A percentile compares a stretch with the other conserved stretches of the same genome.
Conservation (phyloP, 2,888 invertebrate genomes). For the Stenodema calcarata region DNA sequence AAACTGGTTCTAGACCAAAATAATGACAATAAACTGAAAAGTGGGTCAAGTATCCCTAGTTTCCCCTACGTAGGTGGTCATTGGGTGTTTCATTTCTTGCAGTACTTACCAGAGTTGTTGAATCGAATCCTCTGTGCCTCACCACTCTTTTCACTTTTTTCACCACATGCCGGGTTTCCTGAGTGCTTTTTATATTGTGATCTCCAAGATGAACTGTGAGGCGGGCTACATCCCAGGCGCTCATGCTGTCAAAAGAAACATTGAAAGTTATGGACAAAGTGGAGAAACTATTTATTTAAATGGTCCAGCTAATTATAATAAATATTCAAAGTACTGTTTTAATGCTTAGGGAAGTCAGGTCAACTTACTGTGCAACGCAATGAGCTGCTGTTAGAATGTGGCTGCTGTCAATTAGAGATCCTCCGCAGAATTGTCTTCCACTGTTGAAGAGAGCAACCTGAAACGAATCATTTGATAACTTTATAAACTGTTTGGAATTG, state of each 20-base stretch:
- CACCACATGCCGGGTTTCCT: conserved; percentile 78
- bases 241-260: conserved; percentile 71
- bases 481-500: too few relatives aligned
- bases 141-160: conserved; percentile 82
- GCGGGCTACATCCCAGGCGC: conserved; percentile 84
- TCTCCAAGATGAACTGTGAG: conserved; percentile 82
- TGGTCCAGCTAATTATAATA: too few relatives aligned
- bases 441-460: conserved; percentile 79
- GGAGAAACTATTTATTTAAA: neutral
- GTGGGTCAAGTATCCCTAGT: too few relatives aligned
- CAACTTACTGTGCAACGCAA: conserved; percentile 85
- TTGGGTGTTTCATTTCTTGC: neutral
- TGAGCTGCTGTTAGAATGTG: conserved; percentile 87
- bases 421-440: conserved; percentile 87
- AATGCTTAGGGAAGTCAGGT: too few relatives aligned
- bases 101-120: conserved; percentile 74
- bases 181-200: conserved; percentile 78
- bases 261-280: neutral
- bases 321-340: too few relatives aligned
- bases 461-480: conserved; percentile 35
- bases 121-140: conserved; percentile 83
- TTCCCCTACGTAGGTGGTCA: too few relatives aligned
- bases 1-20: too few relatives aligned
- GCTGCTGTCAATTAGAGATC: conserved; percentile 78
- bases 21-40: too few relatives aligned